Conservation (phyloP, 2,113 vertebrate genomes). For the Porphyrio hochstetteri region DNA sequence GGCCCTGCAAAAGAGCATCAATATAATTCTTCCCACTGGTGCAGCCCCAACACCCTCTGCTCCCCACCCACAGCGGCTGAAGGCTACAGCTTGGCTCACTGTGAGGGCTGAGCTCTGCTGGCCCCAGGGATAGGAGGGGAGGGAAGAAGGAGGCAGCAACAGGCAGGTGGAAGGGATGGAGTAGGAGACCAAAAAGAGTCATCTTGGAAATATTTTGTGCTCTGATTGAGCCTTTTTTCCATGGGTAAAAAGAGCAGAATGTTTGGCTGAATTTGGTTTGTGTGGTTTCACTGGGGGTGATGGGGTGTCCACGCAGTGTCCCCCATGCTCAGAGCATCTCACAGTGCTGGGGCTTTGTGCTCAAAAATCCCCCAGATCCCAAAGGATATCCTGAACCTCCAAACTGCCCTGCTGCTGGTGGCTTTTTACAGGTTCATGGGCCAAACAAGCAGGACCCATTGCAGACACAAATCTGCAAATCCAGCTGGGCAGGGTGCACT, state of each 20-base stretch:
- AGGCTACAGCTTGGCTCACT: not conserved
- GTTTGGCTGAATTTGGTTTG: not conserved
- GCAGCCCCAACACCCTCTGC: not conserved
- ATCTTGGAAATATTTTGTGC: not conserved
- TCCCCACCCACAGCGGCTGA: not conserved
- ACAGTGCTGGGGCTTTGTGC: not conserved
- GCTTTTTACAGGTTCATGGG: not conserved
- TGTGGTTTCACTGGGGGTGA: not conserved
- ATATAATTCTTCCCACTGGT: not conserved
- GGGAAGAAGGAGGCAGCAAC: not conserved
- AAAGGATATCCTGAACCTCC: not conserved
- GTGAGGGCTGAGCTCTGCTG: not conserved
- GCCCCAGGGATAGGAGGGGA: not conserved
- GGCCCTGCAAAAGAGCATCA: not conserved
- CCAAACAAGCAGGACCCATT: not conserved
- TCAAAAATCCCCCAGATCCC: not conserved
- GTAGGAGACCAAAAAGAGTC: not conserved
- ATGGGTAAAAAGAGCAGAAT: not conserved
- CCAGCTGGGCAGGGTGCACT: not conserved
- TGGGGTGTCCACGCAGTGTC: not conserved
- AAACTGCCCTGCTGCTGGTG: not conserved
- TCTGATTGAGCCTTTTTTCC: not conserved
- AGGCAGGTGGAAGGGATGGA: not conserved
- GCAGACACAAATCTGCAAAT: not conserved
- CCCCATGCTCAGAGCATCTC: not conserved